These are phyloP conservation scores for Azorinus chamasolen DNA, from an alignment of 2,888 invertebrate species.

Conservation along the genomic window DNA sequence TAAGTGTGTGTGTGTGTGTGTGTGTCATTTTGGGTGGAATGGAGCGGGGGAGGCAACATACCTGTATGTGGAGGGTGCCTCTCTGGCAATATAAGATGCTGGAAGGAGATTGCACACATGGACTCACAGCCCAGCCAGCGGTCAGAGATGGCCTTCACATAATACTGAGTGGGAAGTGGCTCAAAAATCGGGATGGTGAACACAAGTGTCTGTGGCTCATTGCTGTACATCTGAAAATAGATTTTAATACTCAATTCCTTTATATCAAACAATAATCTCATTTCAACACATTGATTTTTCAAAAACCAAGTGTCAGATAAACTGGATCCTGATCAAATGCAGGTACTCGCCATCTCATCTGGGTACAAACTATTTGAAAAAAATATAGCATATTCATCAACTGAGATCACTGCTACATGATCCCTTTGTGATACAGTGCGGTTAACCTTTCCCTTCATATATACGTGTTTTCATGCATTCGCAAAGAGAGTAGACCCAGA, in stretches of 20 bases:
- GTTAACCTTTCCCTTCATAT: too few species aligned
- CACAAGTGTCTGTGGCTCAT: slow-evolving; percentile 93
- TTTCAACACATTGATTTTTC: too few species aligned
- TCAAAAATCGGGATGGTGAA: slow-evolving; percentile 98
- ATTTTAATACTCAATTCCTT: not conserved
- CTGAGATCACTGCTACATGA: too few species aligned
- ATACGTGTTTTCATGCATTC: too few species aligned
- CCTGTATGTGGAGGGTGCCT: slow-evolving; percentile 96
- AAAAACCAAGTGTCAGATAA: too few species aligned
- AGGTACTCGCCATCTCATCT: too few species aligned
- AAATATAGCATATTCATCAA: too few species aligned
- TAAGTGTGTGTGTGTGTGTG: too few species aligned
- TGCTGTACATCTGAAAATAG: slow-evolving; percentile 89
- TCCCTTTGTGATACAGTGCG: too few species aligned
- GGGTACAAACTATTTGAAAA: too few species aligned
- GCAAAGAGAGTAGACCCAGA: too few species aligned
- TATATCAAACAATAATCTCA: not conserved
- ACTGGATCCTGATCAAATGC: too few species aligned
- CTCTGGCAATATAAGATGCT: slow-evolving; percentile 96
- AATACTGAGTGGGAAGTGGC: slow-evolving; percentile 95
- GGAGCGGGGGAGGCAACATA: slow-evolving; percentile 79
- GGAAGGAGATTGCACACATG: slow-evolving; percentile 89
- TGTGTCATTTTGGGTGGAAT: not conserved
- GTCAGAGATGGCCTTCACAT: slow-evolving; percentile 95
- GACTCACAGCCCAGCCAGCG: slow-evolving; percentile 91